These are phyloP conservation scores for Lamellibrachia columna DNA, from an alignment of 2,888 invertebrate genomes.

Conservation along the genomic window DNA sequence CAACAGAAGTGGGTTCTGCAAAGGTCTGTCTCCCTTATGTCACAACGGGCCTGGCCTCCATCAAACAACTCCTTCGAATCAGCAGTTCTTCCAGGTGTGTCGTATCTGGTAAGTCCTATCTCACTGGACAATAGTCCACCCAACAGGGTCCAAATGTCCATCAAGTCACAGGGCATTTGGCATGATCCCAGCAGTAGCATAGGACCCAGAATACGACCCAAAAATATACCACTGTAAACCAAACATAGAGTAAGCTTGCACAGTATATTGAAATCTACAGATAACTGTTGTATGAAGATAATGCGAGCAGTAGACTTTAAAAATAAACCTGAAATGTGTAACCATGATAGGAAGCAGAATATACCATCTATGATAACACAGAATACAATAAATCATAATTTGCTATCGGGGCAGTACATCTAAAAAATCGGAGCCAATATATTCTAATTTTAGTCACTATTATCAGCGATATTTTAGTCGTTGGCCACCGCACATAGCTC, in stretches of 20 bases:
- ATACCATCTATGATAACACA: neutral
- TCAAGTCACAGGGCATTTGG: neutral
- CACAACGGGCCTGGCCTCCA: neutral
- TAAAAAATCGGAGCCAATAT: neutral
- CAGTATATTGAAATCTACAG: neutral
- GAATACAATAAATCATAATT: neutral
- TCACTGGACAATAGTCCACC: constrained; percentile 1
- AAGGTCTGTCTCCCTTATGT: neutral
- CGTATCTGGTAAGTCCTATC: neutral
- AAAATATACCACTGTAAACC: neutral
- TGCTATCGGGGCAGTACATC: neutral
- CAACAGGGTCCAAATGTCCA: neutral
- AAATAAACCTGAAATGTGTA: no score
- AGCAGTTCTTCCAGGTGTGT: neutral
- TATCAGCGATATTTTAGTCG: constrained; percentile 8
- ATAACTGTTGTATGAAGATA: neutral
- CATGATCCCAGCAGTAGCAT: neutral
- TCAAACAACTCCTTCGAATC: neutral
- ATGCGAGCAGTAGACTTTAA: no score
- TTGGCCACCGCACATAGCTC: neutral
- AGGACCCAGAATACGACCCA: neutral
- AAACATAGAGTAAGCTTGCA: neutral
- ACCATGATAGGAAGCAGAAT: neutral
- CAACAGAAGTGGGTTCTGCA: neutral
- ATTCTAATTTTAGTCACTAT: neutral